phyloP scores from a whole-genome alignment of 64 coral and sea anemone species.

The Dendrophyllia cribrosa region DNA sequence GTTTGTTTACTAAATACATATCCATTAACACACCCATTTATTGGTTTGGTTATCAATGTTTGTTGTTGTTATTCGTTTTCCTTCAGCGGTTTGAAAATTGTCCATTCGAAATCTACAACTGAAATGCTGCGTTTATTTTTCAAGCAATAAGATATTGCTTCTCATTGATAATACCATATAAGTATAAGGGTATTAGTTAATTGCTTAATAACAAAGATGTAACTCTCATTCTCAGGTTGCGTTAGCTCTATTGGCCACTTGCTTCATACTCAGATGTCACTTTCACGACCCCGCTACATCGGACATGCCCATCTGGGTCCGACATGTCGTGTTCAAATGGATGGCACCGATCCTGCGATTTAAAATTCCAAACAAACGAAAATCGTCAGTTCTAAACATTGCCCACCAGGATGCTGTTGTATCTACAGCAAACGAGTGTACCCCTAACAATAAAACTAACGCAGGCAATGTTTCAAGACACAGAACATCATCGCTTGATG shows the following conservation, averaged over 20 bases:
- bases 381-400: neutral
- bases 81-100: no score
- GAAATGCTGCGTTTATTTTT: no score
- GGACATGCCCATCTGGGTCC: constrained; percentile 82
- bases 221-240: constrained; percentile 52
- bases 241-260: constrained; percentile 77
- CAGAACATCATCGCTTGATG: neutral
- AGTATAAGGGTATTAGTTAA: no score
- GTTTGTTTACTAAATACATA: no score
- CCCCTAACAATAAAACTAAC: neutral
- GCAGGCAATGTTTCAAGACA: no score
- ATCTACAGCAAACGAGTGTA: neutral
- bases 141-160: no score
- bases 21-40: no score
- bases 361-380: constrained; percentile 21
- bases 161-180: no score
- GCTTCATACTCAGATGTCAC: constrained; percentile 80
- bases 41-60: no score
- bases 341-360: constrained; percentile 59
- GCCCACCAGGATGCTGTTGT: neutral
- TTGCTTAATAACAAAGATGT: no score
- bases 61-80: no score
- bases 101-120: no score
- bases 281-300: constrained; percentile 73
- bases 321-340: constrained; percentile 75